Percentiles rank a stretch among this genome's conserved stretches.
phyloP scores from a whole-genome alignment of 1,140 invertebrate genomes.

The Trialeurodes vaporariorum region DNA sequence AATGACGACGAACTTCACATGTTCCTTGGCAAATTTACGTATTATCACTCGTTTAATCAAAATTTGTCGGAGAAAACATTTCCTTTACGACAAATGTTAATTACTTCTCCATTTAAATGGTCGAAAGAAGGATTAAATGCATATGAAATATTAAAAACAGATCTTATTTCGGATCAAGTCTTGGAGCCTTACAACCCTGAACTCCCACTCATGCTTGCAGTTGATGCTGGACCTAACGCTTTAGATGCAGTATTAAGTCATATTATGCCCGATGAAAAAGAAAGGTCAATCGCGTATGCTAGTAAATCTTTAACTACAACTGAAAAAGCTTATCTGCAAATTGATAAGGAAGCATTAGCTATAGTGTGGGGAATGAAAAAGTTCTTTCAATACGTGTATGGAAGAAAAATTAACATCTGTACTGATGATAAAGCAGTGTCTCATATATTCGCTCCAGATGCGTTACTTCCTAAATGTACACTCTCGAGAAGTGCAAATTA shows the following conservation, averaged over 20 bases:
- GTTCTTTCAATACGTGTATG: constrained; percentile 36
- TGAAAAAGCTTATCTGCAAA: constrained; percentile 28
- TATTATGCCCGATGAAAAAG: constrained; percentile 23
- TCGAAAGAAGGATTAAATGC: constrained; percentile 12
- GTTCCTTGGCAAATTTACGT: constrained; percentile 19
- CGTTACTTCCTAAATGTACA: too few species aligned
- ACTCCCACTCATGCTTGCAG: constrained; percentile 24
- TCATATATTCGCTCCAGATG: constrained; percentile 33
- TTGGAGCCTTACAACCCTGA: constrained; percentile 27
- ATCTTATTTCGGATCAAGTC: constrained; percentile 17
- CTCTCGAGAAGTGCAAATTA: too few species aligned
- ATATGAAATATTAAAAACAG: constrained; percentile 20
- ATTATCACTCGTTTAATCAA: constrained; percentile 19
- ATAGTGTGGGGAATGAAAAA: constrained; percentile 38
- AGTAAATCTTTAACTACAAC: constrained; percentile 22
- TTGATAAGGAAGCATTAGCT: constrained; percentile 39
- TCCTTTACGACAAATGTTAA: constrained; percentile 17
- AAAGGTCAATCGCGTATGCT: constrained; percentile 28
- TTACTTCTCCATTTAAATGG: constrained; percentile 18
- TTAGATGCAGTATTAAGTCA: constrained; percentile 32
- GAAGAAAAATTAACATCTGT: constrained; percentile 34
- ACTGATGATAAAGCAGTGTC: constrained; percentile 40
- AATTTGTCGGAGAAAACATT: constrained; percentile 13
- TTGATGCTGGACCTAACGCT: constrained; percentile 30
- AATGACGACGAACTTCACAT: constrained; percentile 25